A percentile compares a stretch with the other conserved stretches of the same genome.
These are phyloP conservation scores for Paratilapia polleni DNA, from an alignment of 2,113 vertebrate genomes.

Conservation along the genomic window DNA sequence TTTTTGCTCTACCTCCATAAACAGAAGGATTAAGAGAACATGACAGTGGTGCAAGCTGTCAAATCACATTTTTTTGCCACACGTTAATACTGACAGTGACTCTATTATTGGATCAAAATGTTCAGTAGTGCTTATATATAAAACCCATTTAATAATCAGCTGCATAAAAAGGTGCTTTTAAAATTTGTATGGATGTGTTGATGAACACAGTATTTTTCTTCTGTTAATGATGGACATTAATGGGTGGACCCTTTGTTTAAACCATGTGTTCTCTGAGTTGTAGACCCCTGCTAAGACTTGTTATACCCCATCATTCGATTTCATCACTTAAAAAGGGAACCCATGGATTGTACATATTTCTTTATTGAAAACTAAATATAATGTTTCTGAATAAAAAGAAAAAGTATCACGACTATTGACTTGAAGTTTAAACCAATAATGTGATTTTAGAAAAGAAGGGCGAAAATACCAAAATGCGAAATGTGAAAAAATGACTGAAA, in stretches of 20 bases:
- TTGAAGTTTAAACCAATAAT: conserved; percentile 12
- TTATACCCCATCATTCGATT: neutral
- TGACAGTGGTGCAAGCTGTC: neutral
- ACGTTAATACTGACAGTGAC: neutral
- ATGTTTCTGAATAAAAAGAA: conserved; percentile 62
- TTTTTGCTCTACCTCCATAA: conserved; percentile 35
- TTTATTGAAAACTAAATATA: conserved; percentile 74
- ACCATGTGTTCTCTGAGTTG: neutral
- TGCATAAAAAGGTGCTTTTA: neutral
- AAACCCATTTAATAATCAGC: neutral
- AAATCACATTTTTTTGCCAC: neutral
- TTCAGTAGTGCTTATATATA: neutral
- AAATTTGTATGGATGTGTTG: neutral
- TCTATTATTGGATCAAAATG: neutral
- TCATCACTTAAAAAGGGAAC: conserved; percentile 18
- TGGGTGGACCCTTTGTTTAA: neutral
- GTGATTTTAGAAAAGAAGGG: neutral
- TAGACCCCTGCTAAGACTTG: neutral
- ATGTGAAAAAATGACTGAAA: neutral
- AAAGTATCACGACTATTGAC: conserved; percentile 32
- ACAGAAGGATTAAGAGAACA: conserved; percentile 6
- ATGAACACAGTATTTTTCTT: neutral
- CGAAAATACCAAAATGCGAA: neutral
- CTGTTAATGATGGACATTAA: neutral
- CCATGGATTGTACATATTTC: conserved; percentile 60